phyloP scores from a whole-genome alignment of 2,888 invertebrate species.

The Gerris lacustris region DNA sequence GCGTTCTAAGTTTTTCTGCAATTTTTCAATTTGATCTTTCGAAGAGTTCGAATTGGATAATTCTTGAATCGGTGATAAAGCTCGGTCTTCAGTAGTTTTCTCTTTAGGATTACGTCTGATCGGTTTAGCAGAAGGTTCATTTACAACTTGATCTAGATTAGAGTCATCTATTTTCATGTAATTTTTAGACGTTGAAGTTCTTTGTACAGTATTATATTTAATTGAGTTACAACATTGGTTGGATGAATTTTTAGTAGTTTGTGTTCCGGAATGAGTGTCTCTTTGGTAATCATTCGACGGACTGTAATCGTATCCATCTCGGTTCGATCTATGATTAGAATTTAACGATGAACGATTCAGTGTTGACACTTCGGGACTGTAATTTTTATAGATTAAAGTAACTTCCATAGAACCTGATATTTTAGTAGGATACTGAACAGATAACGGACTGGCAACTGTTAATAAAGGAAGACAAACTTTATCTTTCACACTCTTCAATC shows the following conservation, averaged over 20 bases:
- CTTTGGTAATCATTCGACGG: not conserved
- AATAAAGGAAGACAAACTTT: conserved; percentile 6
- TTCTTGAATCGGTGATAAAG: not conserved
- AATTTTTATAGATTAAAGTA: conserved; percentile 5
- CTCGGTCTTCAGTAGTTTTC: not conserved
- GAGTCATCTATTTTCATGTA: not conserved
- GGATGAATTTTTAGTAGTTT: not conserved
- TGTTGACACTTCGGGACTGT: not conserved
- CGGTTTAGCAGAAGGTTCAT: not conserved
- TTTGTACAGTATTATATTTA: not conserved
- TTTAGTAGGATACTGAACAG: not conserved
- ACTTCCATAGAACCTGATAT: not conserved
- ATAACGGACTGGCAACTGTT: not conserved
- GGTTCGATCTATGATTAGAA: not conserved
- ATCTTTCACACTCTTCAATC: not conserved
- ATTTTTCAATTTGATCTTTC: not conserved
- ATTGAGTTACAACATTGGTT: not conserved
- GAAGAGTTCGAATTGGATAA: not conserved
- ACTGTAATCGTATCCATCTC: not conserved
- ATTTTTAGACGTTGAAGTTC: not conserved
- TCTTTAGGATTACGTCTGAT: not conserved
- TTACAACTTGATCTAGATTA: not conserved
- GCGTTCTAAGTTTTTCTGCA: not conserved
- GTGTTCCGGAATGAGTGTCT: too few relatives aligned
- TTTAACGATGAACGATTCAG: not conserved